Percentiles rank a stretch among this genome's conserved stretches.
These are phyloP conservation scores for Alentia gelatinosa DNA, from an alignment of 2,888 invertebrate species.

Conservation along the genomic window DNA sequence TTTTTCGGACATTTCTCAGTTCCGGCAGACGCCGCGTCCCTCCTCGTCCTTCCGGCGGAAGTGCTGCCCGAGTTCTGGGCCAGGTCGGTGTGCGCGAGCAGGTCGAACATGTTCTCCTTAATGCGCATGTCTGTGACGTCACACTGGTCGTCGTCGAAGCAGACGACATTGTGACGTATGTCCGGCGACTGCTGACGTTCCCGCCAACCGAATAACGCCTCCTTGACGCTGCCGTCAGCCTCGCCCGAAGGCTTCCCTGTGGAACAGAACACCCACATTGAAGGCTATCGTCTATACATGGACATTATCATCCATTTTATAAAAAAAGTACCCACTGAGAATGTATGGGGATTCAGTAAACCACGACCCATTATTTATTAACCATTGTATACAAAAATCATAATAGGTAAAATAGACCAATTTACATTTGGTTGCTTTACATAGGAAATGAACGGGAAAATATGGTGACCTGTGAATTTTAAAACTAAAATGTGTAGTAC, in stretches of 20 bases:
- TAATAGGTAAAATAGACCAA: too few relatives aligned
- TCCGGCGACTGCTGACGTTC: not conserved
- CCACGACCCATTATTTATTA: too few relatives aligned
- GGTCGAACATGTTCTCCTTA: constrained; percentile 40
- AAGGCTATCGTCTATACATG: too few relatives aligned
- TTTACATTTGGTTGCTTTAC: too few relatives aligned
- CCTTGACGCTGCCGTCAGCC: not conserved
- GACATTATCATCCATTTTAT: too few relatives aligned
- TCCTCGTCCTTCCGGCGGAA: not conserved
- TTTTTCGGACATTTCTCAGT: not conserved
- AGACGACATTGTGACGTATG: not conserved
- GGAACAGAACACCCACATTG: too few relatives aligned
- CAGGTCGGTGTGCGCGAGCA: not conserved
- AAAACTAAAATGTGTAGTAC: too few relatives aligned
- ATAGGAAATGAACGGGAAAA: too few relatives aligned
- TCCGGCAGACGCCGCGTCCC: not conserved
- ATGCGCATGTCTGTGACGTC: not conserved
- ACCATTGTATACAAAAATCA: too few relatives aligned
- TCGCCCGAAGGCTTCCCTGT: not conserved
- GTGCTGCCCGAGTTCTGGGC: not conserved
- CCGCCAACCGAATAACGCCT: not conserved
- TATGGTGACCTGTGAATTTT: too few relatives aligned
- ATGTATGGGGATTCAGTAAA: too few relatives aligned
- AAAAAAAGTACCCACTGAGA: too few relatives aligned
- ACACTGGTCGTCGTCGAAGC: not conserved